Conservation (phyloP, 2,797 vertebrate species). For the Lycodopsis pacificus region DNA sequence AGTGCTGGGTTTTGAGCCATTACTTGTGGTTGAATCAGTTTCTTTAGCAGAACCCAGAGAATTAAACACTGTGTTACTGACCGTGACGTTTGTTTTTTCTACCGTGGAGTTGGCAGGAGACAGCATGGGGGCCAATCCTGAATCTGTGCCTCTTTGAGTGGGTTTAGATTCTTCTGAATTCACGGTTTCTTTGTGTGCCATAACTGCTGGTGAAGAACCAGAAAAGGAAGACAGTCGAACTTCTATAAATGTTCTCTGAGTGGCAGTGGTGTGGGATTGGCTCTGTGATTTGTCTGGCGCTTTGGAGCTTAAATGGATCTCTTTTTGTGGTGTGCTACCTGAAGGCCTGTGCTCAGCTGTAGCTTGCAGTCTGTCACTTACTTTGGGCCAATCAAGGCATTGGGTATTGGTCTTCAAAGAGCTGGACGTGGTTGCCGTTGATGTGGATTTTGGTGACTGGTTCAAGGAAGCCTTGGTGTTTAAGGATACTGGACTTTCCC, state of each 20-base stretch:
- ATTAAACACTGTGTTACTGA: conserved; percentile 25
- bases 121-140: conserved; percentile 12
- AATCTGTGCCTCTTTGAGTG: conserved; percentile 26
- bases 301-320: conserved; percentile 26
- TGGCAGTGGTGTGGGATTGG: conserved; percentile 68
- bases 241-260: conserved; percentile 86
- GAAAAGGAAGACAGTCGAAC: conserved; percentile 82
- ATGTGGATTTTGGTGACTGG: conserved; percentile 75
- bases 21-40: conserved; percentile 24
- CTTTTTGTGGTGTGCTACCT: conserved; percentile 19
- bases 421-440: conserved; percentile 54
- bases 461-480: conserved; percentile 76
- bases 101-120: conserved; percentile 27
- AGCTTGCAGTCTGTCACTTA: conserved; percentile 40
- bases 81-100: conserved; percentile 22
- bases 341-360: background rate
- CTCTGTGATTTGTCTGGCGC: conserved; percentile 42
- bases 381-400: conserved; percentile 31
- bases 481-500: conserved; percentile 69
- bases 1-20: conserved; percentile 29
- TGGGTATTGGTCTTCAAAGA: conserved; percentile 67
- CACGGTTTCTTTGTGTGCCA: conserved; percentile 45
- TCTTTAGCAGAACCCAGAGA: conserved; percentile 38
- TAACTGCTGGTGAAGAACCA: conserved; percentile 59
- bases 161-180: conserved; percentile 38